Percentiles rank a stretch among this genome's conserved stretches.
phyloP scores from a whole-genome alignment of 2,113 vertebrate genomes.

The Bucco capensis region DNA sequence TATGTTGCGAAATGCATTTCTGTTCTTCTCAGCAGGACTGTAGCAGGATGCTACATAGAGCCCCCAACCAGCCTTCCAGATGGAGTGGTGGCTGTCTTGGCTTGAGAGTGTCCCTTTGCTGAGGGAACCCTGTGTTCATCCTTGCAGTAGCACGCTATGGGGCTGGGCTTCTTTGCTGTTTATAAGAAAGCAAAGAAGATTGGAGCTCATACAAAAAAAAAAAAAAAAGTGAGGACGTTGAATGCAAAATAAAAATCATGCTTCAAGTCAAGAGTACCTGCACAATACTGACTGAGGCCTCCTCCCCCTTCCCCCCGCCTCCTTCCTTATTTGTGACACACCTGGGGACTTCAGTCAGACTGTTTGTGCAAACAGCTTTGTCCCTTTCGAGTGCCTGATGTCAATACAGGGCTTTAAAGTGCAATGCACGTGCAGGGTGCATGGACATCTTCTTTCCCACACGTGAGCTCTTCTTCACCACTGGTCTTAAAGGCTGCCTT shows the following conservation, averaged over 20 bases:
- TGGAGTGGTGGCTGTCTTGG: rapidly evolving
- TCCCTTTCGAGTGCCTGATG: neutral
- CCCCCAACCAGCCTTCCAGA: neutral
- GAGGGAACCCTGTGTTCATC: neutral
- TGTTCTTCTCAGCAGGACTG: rapidly evolving
- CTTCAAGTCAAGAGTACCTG: neutral
- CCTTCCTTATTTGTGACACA: neutral
- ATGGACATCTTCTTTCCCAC: neutral
- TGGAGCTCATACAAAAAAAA: neutral
- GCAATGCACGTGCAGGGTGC: neutral
- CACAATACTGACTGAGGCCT: neutral
- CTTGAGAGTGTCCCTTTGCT: rapidly evolving
- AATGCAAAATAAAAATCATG: neutral
- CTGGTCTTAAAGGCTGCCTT: neutral
- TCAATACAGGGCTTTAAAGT: neutral
- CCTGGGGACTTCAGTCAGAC: neutral
- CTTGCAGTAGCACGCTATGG: rapidly evolving
- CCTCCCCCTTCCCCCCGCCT: neutral
- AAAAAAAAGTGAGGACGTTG: neutral
- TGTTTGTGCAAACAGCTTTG: neutral
- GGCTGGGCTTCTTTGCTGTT: neutral
- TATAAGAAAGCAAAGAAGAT: neutral
- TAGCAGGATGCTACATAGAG: rapidly evolving
- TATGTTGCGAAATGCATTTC: neutral
- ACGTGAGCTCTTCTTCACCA: rapidly evolving